Evolutionary conservation across 2,113 vertebrate genomes (phyloP).

Genomic region (Catharus minimus): DNA sequence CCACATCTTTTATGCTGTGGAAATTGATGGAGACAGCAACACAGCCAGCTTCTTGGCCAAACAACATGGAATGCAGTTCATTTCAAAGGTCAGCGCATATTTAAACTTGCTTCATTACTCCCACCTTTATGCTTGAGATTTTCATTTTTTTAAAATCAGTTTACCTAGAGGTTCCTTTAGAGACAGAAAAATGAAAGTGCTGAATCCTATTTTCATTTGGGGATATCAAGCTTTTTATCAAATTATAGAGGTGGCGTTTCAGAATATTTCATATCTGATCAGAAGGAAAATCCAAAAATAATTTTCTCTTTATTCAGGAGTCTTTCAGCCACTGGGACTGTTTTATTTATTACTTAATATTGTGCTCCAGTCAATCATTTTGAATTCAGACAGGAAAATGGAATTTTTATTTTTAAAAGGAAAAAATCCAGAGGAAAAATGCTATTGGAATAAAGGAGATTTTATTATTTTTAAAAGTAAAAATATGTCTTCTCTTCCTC

Average conservation of each 20-base stretch:
- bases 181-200: conserved; percentile 87
- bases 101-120: conserved; percentile 86
- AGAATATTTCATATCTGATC: conserved; percentile 94
- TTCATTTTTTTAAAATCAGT: conserved; percentile 82
- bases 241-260: conserved; percentile 88
- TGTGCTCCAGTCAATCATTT: conserved; percentile 79
- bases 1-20: conserved; percentile 77
- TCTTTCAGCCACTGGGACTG: conserved; percentile 74
- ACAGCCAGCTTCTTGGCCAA: conserved; percentile 81
- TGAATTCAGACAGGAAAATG: conserved; percentile 77
- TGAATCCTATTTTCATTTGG: conserved; percentile 91
- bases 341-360: conserved; percentile 83
- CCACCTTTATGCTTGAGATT: conserved; percentile 80
- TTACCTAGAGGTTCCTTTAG: conserved; percentile 81
- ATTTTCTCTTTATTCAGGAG: conserved; percentile 82
- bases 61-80: conserved; percentile 86
- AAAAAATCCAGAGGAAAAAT: conserved; percentile 64
- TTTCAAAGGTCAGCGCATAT: conserved; percentile 91
- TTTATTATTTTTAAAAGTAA: conserved; percentile 61
- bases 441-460: conserved; percentile 56
- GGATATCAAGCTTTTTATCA: conserved; percentile 91
- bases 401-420: conserved; percentile 73
- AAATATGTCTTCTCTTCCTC: conserved; percentile 15
- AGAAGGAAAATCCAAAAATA: conserved; percentile 83
- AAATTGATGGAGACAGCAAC: conserved; percentile 82